Evolutionary conservation across 2,113 vertebrate genomes (phyloP), one percentile per base, ranked within the genome.

Genomic region (Channa argus): DNA sequence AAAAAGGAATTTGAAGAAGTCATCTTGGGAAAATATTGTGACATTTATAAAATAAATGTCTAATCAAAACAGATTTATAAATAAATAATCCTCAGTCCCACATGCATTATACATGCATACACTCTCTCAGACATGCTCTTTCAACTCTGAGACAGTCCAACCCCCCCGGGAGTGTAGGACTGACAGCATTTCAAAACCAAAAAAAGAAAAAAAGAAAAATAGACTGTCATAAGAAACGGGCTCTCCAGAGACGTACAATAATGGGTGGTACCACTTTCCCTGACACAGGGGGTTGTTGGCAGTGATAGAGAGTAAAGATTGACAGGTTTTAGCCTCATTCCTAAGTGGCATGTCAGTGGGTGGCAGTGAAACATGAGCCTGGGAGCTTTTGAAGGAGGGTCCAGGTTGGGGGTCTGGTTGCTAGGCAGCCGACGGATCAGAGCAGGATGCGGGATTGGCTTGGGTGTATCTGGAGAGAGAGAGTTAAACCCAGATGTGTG

Each of bases 301-400:
- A 34, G 12, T 33, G 11, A 36, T 8, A 10, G 44, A 41, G 39
- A 41, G 46, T 8, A 9, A 15, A 63, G 67, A 64, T 10, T 61
- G 56, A 37, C 77, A 59, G 66, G 70, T 80, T 86, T 67, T 47
- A 85, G 73, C 73, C 61, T 82, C 79, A 71, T 89, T 89, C 82
- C 60, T 70, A 50, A 88, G 85, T 62, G 72, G 77, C 72, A 83
- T 83, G 64, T 84, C 43, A 50, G 82, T 82, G 87, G 86, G 82
- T 71, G 73, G 86, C 33, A 45, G 70, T 86, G 88, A 88, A 92
- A 89, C 83, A 76, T 2, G 83, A 91, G 80, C 79, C 44, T 38
- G 65, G 63, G 74, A 80, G 87, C 71, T 38, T 41, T 49, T 71
- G 51, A 76, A 77, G 61, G 46, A 75, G 58, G 70, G 79, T 77